Conservation (phyloP, 2,113 vertebrate genomes). For the Nycticorax nycticorax region DNA sequence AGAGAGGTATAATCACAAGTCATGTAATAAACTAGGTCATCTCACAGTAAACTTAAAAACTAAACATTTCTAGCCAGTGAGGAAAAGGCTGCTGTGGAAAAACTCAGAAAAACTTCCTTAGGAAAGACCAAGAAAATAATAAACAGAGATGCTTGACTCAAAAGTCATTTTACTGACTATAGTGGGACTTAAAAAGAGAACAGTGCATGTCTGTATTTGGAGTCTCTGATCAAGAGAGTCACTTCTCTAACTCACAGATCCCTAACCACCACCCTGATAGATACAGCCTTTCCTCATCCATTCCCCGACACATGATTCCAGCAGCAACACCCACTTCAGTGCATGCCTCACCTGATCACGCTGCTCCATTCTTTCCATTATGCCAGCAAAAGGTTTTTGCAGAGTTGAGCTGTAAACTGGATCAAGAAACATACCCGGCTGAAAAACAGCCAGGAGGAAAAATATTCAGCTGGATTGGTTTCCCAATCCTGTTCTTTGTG, state of each 20-base stretch:
- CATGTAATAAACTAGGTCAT: background rate
- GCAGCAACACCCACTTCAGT: background rate
- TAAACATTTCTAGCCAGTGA: background rate
- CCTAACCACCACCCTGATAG: background rate
- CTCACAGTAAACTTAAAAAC: background rate
- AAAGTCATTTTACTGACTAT: background rate
- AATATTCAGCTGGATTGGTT: background rate
- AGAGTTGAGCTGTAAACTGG: background rate
- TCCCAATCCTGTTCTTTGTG: background rate
- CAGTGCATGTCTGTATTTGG: background rate
- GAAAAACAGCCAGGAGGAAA: background rate
- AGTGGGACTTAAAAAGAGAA: background rate
- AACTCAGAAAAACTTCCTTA: background rate
- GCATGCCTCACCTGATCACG: background rate
- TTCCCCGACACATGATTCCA: background rate
- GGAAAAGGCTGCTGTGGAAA: background rate
- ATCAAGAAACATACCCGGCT: background rate
- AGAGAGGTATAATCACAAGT: background rate
- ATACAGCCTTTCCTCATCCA: background rate
- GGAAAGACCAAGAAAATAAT: background rate
- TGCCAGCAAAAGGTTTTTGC: background rate
- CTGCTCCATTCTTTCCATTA: background rate
- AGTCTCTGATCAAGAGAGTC: background rate
- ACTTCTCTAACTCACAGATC: background rate
- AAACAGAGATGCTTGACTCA: background rate